phyloP scores from a whole-genome alignment of 1,140 invertebrate species.

The Bombus cullumanus region DNA sequence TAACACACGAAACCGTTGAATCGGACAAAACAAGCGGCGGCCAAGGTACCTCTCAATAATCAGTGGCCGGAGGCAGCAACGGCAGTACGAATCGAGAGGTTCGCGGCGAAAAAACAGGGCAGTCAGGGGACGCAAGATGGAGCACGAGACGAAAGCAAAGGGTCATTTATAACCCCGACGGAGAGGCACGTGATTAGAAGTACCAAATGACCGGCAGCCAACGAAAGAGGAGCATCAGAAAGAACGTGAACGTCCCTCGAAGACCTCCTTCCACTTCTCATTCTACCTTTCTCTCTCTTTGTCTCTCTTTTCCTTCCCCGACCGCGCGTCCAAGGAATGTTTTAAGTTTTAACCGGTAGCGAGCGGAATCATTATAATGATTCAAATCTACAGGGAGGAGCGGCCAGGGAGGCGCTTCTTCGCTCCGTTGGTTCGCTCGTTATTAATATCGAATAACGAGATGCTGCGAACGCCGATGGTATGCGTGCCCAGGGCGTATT shows the following conservation, averaged over 20 bases:
- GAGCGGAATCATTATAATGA: slow-evolving; percentile 80
- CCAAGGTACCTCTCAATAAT: slow-evolving; percentile 28
- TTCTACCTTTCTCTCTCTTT: neutral
- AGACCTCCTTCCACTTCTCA: neutral
- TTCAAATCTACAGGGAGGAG: slow-evolving; percentile 71
- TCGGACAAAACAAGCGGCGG: neutral
- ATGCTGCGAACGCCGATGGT: slow-evolving; percentile 72
- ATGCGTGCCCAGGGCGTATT: slow-evolving; percentile 74
- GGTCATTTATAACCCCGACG: slow-evolving; percentile 72
- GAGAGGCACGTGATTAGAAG: slow-evolving; percentile 71
- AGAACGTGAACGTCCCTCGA: slow-evolving; percentile 24
- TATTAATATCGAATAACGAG: slow-evolving; percentile 81
- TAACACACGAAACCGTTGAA: neutral
- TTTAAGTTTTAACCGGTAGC: slow-evolving; percentile 77
- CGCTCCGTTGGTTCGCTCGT: slow-evolving; percentile 66
- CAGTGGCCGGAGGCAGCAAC: slow-evolving; percentile 1
- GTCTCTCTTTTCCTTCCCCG: neutral
- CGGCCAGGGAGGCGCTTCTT: slow-evolving; percentile 26
- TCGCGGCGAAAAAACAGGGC: slow-evolving; percentile 52
- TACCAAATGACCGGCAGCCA: slow-evolving; percentile 66
- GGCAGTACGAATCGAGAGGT: slow-evolving; percentile 49
- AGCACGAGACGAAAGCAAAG: slow-evolving; percentile 64
- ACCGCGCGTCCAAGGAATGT: slow-evolving; percentile 66
- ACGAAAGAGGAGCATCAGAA: slow-evolving; percentile 37
- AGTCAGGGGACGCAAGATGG: slow-evolving; percentile 55